Evolutionary conservation across 1,140 invertebrate species (phyloP).

Genomic region (Drosophila virilis): DNA sequence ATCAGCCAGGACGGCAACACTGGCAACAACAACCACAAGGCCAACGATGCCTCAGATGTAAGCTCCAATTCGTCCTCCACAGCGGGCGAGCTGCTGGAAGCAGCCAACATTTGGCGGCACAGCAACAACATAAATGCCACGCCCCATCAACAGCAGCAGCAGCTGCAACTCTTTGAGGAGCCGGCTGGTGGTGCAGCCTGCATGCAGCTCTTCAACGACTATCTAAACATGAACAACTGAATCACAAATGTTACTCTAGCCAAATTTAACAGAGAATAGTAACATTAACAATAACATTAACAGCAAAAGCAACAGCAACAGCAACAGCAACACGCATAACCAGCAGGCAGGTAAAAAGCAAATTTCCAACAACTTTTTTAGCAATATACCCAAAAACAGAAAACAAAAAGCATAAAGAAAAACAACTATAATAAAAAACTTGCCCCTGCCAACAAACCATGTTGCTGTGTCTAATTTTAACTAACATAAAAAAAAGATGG

Average conservation of each 20-base stretch:
- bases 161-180: constrained; percentile 53
- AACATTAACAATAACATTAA: constrained; percentile 27
- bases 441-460: constrained; percentile 12
- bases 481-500: constrained; percentile 15
- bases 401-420: constrained; percentile 4
- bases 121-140: constrained; percentile 32
- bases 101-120: constrained; percentile 62
- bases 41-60: constrained; percentile 61
- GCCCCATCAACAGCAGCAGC: constrained; percentile 30
- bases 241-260: constrained; percentile 63
- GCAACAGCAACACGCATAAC: constrained; percentile 24
- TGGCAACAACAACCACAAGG: constrained; percentile 13
- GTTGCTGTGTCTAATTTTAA: constrained; percentile 20
- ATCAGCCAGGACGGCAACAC: constrained; percentile 54
- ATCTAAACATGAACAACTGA: constrained; percentile 87
- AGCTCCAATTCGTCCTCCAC: constrained; percentile 75
- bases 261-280: constrained; percentile 52
- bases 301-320: constrained; percentile 17
- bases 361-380: constrained; percentile 41
- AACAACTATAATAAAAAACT: not conserved
- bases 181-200: constrained; percentile 80
- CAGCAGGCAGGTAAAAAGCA: constrained; percentile 23
- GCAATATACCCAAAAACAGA: constrained; percentile 13
- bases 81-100: constrained; percentile 59
- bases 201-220: constrained; percentile 87